Base-by-base conservation (phyloP, 1,140 invertebrate species). In the Heterodera carotae region DNA sequence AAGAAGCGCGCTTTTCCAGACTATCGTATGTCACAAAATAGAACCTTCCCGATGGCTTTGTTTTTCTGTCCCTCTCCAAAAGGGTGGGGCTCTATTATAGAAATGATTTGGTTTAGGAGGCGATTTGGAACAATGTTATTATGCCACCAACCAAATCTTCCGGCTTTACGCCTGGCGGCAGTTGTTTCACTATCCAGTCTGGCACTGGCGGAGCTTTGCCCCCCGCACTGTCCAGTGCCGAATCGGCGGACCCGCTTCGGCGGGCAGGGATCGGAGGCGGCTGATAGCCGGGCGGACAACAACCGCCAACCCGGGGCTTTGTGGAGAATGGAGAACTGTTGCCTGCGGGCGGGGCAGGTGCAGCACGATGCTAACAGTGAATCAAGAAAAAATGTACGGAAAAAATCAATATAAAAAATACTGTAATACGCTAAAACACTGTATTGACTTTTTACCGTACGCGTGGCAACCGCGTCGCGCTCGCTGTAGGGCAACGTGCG, bases 141-240 rank as follows among this genome's bases (percentile, higher is more conserved):
- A n/a, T n/a, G n/a, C n/a, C n/a, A n/a, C n/a, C 39, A 2, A 78
- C 31, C 36, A 80, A 53, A 48, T 80, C 59, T 74, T 80, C 79
- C 25, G 71, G 56, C 33, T 70, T 66, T 31, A 80, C 70, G 59
- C 79, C 79, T n/a, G 79, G 79, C 1, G 79, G 79, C n/a, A 80
- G 53, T 60, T 80, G 79, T 15, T 48, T 60, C 25, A 78, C 7
- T 39, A 78, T 64, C n/a, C 71, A 74, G n/a, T 75, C 62, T 4
- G 79, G 79, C 25, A 80, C 43, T 22, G 76, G 69, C 31, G 79
- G 59, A 10, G 72, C 56, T 7, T 71, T 33, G n/a, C n/a, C n/a
- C 34, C 22, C 59, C n/a, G 69, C 48, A 71, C 39, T 48, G 15
- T 53, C 39, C 27, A 56, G 53, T 18, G 69, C 56, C 31, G 29